phyloP scores from a whole-genome alignment of 2,888 invertebrate genomes.

The Hypercompe scribonia region DNA sequence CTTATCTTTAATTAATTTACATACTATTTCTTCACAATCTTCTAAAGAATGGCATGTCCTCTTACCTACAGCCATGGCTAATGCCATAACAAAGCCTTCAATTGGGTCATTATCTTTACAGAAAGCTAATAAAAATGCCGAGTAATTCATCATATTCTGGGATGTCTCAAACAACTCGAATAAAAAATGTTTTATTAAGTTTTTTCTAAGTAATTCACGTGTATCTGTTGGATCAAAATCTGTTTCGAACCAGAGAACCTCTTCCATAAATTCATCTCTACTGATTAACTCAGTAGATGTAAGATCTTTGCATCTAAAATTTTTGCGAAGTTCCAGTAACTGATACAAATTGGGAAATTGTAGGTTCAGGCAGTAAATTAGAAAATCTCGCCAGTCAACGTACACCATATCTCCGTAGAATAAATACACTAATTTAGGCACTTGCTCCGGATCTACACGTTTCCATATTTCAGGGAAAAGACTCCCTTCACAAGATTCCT shows the following conservation, averaged over 20 bases:
- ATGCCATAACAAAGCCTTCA: slow-evolving; percentile 86
- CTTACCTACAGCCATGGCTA: slow-evolving; percentile 86
- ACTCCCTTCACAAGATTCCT: slow-evolving; percentile 73
- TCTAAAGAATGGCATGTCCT: slow-evolving; percentile 78
- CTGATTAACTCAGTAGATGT: slow-evolving; percentile 70
- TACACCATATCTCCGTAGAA: slow-evolving; percentile 86
- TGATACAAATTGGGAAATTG: slow-evolving; percentile 85
- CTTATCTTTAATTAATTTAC: slow-evolving; percentile 72
- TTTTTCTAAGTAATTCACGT: slow-evolving; percentile 62
- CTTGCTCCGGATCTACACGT: slow-evolving; percentile 73
- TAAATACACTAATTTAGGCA: slow-evolving; percentile 74
- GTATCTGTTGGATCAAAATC: slow-evolving; percentile 65
- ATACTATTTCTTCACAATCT: slow-evolving; percentile 82
- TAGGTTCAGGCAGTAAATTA: slow-evolving; percentile 87
- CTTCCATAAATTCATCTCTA: slow-evolving; percentile 67
- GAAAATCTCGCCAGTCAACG: slow-evolving; percentile 89
- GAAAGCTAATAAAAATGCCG: slow-evolving; percentile 87
- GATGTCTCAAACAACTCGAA: slow-evolving; percentile 85
- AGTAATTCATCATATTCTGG: slow-evolving; percentile 85
- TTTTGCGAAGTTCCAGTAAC: slow-evolving; percentile 79
- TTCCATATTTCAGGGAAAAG: slow-evolving; percentile 77
- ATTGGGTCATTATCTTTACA: slow-evolving; percentile 86
- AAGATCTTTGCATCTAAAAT: slow-evolving; percentile 81
- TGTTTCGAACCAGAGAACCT: slow-evolving; percentile 76
- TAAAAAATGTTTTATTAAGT: slow-evolving; percentile 84